These are phyloP conservation scores for Melanogrammus aeglefinus DNA, from an alignment of 2,797 vertebrate genomes.

Conservation along the genomic window DNA sequence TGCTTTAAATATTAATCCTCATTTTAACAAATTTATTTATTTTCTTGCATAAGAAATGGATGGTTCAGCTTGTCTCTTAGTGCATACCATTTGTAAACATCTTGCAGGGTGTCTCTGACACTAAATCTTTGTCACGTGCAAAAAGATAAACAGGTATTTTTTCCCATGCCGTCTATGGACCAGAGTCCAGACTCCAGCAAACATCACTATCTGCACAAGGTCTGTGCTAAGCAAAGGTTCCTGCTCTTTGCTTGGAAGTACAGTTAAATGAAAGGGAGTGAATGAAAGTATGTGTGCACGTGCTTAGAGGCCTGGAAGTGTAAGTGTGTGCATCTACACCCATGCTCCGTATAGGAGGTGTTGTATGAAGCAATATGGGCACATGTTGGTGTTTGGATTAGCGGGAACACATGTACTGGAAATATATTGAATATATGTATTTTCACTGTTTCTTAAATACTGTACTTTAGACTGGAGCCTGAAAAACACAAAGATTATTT, in stretches of 20 bases:
- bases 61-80: not conserved
- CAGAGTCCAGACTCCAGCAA: constrained; percentile 66
- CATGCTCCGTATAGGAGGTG: not conserved
- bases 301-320: not conserved
- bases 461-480: not conserved
- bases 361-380: not conserved
- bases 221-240: constrained; percentile 66
- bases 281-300: constrained; percentile 39
- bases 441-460: not conserved
- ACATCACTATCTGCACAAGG: constrained; percentile 71
- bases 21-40: not conserved
- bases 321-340: not conserved
- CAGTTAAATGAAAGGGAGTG: constrained; percentile 60
- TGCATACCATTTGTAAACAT: no score
- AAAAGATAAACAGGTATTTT: constrained; percentile 27
- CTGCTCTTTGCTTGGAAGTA: constrained; percentile 70
- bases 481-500: not conserved
- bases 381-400: not conserved
- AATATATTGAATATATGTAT: not conserved
- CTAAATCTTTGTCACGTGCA: constrained; percentile 53
- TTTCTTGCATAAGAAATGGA: not conserved
- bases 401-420: not conserved
- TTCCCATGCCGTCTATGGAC: constrained; percentile 56
- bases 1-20: not conserved
- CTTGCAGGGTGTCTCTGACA: no score